phyloP scores from a whole-genome alignment of 2,797 vertebrate genomes.

The Peromyscus attwateri region DNA sequence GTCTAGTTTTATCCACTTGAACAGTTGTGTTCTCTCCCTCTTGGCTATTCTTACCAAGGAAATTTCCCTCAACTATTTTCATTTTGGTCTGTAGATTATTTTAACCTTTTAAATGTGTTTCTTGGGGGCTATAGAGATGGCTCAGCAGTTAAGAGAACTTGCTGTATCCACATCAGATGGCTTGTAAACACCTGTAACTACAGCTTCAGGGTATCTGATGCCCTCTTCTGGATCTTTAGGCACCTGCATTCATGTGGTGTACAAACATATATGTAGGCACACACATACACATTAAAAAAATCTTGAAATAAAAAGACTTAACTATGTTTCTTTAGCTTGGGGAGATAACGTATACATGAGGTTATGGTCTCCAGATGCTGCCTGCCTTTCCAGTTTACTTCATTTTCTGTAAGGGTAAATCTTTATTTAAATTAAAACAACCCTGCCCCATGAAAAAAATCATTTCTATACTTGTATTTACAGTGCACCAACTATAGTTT shows the following conservation, averaged over 20 bases:
- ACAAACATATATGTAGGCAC: not conserved
- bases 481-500: not conserved
- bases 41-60: not conserved
- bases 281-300: not conserved
- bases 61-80: constrained; percentile 49
- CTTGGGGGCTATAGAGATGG: not conserved
- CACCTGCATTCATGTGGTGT: not conserved
- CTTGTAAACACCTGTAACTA: not conserved
- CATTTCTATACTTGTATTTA: not conserved
- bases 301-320: not conserved
- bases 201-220: not conserved
- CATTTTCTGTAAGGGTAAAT: constrained; percentile 30
- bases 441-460: not conserved
- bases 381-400: constrained; percentile 16
- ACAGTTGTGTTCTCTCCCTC: constrained; percentile 24
- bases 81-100: constrained; percentile 50
- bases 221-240: not conserved
- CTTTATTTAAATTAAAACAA: constrained; percentile 28
- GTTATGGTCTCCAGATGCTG: constrained; percentile 1
- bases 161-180: not conserved
- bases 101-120: constrained; percentile 40
- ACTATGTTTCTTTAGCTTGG: constrained; percentile 33
- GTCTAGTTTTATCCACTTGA: constrained; percentile 22
- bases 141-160: not conserved
- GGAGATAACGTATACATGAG: constrained; percentile 8